Evolutionary conservation across 2,797 vertebrate species (phyloP).

Genomic region (Momotus momota): DNA sequence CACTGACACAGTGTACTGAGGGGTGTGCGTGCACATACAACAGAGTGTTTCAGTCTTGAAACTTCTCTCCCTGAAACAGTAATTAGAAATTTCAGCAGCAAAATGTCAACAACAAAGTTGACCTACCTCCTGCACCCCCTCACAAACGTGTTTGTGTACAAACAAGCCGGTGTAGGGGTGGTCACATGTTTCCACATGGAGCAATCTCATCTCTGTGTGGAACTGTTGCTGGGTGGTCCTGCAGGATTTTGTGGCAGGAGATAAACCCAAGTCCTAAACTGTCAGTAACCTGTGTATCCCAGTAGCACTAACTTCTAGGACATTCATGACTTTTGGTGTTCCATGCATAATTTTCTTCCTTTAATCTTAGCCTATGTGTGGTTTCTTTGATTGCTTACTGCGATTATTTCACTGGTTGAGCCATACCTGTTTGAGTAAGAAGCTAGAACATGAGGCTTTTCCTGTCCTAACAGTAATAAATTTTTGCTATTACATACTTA

Average conservation of each 20-base stretch:
- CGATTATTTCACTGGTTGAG: not conserved
- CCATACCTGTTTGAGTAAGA: not conserved
- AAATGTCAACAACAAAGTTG: not conserved
- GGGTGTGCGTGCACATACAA: fast-evolving
- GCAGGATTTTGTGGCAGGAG: not conserved
- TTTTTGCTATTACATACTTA: not conserved
- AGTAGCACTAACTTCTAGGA: not conserved
- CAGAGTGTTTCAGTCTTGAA: not conserved
- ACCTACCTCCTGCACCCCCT: not conserved
- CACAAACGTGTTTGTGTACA: fast-evolving
- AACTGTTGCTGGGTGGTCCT: not conserved
- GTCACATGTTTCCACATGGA: fast-evolving
- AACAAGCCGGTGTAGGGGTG: not conserved
- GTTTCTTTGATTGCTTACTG: not conserved
- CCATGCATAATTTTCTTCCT: not conserved
- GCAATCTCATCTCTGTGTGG: not conserved
- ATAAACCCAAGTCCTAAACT: not conserved
- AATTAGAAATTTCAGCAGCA: not conserved
- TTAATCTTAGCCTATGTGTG: not conserved
- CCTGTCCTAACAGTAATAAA: not conserved
- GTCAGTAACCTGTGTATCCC: not conserved
- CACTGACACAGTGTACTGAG: not conserved
- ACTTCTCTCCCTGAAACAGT: not conserved
- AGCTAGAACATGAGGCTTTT: not conserved
- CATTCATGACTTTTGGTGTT: not conserved